Base-by-base conservation (phyloP, 2,797 vertebrate genomes). In the Propithecus deckenii region DNA sequence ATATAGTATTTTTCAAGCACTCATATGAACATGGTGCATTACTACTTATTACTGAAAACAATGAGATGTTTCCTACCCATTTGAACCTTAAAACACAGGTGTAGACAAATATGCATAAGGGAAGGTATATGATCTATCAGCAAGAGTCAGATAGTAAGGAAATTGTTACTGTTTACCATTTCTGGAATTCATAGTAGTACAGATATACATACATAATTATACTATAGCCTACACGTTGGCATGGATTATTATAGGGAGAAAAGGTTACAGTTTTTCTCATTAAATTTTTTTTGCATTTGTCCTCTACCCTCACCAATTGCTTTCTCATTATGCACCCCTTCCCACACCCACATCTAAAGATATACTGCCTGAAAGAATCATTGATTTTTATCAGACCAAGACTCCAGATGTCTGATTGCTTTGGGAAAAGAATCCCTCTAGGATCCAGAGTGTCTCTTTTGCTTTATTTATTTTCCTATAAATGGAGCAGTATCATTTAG, bases 301-400 rank as follows among this genome's bases (percentile, higher is more conserved):
- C 8, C 94, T 83, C 10, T 11, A n/a, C 35, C 23, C 12, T 80
- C 41, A 71, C n/a, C 69, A 76, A 17, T 63, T 92, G 20, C 61
- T 59, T 9, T 84, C 48, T 80, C 46, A 67, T 91, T 95, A 86
- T 86, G 55, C n/a, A 25, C 41, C 84, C 38, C 74, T 92, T 57
- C 38, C 43, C 57, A 89, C 7, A 15, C 41, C 43, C n/a, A 32
- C 63, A 94, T 69, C 93, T 94, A 86, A 95, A 93, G 94, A 96
- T 95, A 86, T n/a, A 91, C 57, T 92, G 48, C 41, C 78, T 79
- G 78, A 97, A 97, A 95, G 87, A 97, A 63, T 93, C 97, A 97
- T 96, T 5, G 97, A 98, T 98, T 89, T 98, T 92, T 98, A 89
- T 94, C 95, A 85, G 57, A 63, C 41, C 46, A 23, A 95, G 96